Evolutionary conservation across 92 coral and sea anemone species (phyloP).

Genomic region (Actinernus sp.): DNA sequence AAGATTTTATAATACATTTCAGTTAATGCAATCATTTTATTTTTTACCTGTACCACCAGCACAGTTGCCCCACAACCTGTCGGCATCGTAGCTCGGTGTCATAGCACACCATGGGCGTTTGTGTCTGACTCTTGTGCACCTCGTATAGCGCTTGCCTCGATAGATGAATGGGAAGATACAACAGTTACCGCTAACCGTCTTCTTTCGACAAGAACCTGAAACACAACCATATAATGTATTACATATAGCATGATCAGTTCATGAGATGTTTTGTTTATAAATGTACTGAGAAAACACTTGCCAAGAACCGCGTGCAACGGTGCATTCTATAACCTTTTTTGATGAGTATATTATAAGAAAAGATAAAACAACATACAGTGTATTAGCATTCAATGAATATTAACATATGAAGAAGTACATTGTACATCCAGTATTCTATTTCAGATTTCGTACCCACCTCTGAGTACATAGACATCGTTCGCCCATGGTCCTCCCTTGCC

Average conservation of each 20-base stretch:
- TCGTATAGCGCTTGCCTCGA: conserved; percentile 61
- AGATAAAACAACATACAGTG: too few relatives aligned
- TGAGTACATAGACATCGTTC: conserved; percentile 55
- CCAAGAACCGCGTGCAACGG: too few relatives aligned
- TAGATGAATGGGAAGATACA: conserved; percentile 79
- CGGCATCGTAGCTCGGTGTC: conserved; percentile 67
- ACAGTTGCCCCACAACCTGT: conserved; percentile 63
- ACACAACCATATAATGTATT: too few relatives aligned
- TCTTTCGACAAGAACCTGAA: conserved; percentile 29
- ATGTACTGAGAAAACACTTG: neutral
- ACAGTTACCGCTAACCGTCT: conserved; percentile 40
- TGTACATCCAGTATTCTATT: too few relatives aligned
- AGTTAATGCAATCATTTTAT: too few relatives aligned
- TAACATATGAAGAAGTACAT: too few relatives aligned
- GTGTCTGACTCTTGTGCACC: conserved; percentile 51
- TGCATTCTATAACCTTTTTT: too few relatives aligned
- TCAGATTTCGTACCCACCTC: conserved; percentile 16
- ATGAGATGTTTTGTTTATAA: neutral
- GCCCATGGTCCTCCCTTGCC: conserved; percentile 71
- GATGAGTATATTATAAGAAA: too few relatives aligned
- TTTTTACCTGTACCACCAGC: too few relatives aligned
- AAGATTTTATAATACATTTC: too few relatives aligned
- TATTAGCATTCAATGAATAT: too few relatives aligned
- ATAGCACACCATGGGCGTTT: conserved; percentile 72
- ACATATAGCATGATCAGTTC: neutral